A percentile compares a stretch with the other conserved stretches of the same genome.
These are phyloP conservation scores for Zygothrica quintamaculata DNA, from an alignment of 2,888 invertebrate genomes.

Conservation along the genomic window DNA sequence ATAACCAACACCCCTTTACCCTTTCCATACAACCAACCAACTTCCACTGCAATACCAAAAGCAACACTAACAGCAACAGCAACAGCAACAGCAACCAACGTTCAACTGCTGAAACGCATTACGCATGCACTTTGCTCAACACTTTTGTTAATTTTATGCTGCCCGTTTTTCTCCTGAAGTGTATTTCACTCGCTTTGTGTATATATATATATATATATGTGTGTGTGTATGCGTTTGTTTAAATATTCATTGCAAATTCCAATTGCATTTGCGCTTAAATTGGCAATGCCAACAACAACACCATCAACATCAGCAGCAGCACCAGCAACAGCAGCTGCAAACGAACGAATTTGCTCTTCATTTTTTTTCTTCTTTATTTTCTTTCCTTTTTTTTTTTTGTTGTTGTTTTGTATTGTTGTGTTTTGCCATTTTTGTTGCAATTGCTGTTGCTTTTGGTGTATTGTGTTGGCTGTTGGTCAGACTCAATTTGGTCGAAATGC, in stretches of 20 bases:
- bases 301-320: slow-evolving; percentile 10
- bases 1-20: not conserved
- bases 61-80: too few relatives aligned
- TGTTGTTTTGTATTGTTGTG: slow-evolving; percentile 2
- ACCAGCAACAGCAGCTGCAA: slow-evolving; percentile 33
- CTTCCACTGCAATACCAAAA: too few relatives aligned
- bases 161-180: slow-evolving; percentile 23
- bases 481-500: slow-evolving; percentile 53
- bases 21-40: too few relatives aligned
- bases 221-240: slow-evolving; percentile 48
- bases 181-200: slow-evolving; percentile 5
- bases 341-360: slow-evolving; percentile 42
- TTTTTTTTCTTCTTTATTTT: slow-evolving; percentile 11
- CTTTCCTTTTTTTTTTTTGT: not conserved
- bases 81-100: slow-evolving; percentile 18
- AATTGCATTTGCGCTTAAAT: slow-evolving; percentile 76
- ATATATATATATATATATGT: slow-evolving; percentile 10
- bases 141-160: slow-evolving; percentile 79
- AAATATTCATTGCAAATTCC: slow-evolving; percentile 78
- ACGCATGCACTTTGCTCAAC: slow-evolving; percentile 79
- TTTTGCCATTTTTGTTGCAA: not conserved
- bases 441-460: not conserved
- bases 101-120: slow-evolving; percentile 59
- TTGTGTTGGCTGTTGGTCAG: slow-evolving; percentile 43
- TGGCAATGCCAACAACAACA: slow-evolving; percentile 67